Evolutionary conservation across 1,140 invertebrate species (phyloP).

Genomic region (Nixonia krombeini): DNA sequence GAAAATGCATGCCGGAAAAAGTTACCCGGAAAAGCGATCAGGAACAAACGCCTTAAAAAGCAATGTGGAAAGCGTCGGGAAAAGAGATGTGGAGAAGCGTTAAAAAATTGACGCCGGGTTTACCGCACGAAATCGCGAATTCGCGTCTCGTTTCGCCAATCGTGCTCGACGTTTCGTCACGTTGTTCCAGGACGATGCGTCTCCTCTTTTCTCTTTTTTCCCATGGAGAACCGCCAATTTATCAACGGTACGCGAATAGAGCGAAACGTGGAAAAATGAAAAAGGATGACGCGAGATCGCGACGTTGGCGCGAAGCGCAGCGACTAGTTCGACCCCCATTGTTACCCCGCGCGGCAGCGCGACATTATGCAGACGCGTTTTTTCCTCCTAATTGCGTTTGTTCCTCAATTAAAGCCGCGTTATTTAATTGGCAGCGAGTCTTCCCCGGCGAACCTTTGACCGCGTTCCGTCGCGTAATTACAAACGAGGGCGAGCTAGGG

Average conservation of each 20-base stretch:
- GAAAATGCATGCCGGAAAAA: too few species aligned
- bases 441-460: too few species aligned
- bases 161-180: too few species aligned
- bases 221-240: conserved; percentile 1
- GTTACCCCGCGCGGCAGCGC: not conserved
- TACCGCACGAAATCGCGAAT: too few species aligned
- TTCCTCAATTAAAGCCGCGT: not conserved
- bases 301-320: not conserved
- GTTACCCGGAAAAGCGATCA: too few species aligned
- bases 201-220: not conserved
- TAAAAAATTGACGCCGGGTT: too few species aligned
- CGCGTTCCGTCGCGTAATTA: too few species aligned
- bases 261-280: conserved; percentile 2
- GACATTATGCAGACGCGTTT: not conserved
- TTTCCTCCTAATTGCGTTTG: not conserved
- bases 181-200: too few species aligned
- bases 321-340: not conserved
- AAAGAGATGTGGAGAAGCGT: not conserved
- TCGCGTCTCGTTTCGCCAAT: too few species aligned
- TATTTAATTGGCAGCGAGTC: not conserved
- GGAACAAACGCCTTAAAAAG: not conserved
- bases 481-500: too few species aligned
- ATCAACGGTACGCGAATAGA: not conserved
- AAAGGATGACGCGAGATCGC: not conserved
- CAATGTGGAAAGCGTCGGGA: not conserved